Evolutionary conservation across 2,888 invertebrate species (phyloP).

Genomic region (Lepetodrilus schrolli): DNA sequence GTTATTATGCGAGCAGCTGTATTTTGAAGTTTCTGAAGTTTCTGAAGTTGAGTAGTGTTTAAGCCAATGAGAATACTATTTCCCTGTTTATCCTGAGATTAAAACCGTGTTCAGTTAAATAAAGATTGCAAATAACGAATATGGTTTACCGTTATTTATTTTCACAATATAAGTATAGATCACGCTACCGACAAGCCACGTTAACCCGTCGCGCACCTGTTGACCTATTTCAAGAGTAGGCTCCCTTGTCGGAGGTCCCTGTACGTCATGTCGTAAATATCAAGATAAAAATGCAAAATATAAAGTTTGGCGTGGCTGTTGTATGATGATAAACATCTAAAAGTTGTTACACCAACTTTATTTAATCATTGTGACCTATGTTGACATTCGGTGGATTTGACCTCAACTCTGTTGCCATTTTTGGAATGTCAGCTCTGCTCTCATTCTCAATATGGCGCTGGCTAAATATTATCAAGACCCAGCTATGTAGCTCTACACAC

Average conservation of each 20-base stretch:
- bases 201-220: conserved; percentile 14
- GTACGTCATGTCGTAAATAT: conserved; percentile 20
- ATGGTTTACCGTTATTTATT: neutral
- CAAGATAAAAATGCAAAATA: neutral
- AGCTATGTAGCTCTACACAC: conserved; percentile 9
- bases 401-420: conserved; percentile 36
- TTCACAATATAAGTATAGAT: neutral
- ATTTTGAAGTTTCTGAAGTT: too few species aligned
- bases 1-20: too few species aligned
- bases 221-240: conserved; percentile 15
- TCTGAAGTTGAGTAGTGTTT: too few species aligned
- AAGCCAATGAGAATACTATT: too few species aligned
- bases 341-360: neutral
- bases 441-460: conserved; percentile 42
- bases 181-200: neutral
- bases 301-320: neutral
- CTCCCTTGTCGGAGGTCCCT: neutral
- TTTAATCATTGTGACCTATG: neutral
- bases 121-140: neutral
- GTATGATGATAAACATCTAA: neutral
- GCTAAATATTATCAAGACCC: conserved; percentile 6
- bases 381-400: neutral
- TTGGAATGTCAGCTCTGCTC: conserved; percentile 36
- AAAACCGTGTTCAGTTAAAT: too few species aligned
- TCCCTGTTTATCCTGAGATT: too few species aligned